These are phyloP conservation scores for Mnemiopsis leidyi DNA, from an alignment of 37 sponge, comb jelly and placozoan genomes.

Conservation along the genomic window DNA sequence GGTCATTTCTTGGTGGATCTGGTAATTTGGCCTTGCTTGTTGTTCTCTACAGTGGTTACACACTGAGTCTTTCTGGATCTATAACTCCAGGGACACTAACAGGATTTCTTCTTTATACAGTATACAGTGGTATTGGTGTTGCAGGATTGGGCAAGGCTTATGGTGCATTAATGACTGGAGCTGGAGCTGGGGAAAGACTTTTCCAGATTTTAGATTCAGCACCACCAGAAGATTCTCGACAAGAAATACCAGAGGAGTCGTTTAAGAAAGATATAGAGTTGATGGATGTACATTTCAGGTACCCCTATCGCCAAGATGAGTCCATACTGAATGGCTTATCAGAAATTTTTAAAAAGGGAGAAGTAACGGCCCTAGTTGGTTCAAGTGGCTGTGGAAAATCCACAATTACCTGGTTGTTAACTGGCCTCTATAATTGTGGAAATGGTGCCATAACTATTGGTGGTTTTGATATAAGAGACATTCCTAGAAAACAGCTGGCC, in stretches of 20 bases:
- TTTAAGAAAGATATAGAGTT: background rate
- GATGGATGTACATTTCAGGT: background rate
- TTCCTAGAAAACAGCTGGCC: slow-evolving; percentile 22
- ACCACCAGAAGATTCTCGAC: background rate
- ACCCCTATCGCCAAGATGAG: slow-evolving; percentile 46
- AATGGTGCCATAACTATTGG: slow-evolving; percentile 54
- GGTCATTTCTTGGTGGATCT: slow-evolving; percentile 66
- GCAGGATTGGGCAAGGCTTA: slow-evolving; percentile 59
- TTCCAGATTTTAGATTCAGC: slow-evolving; percentile 45
- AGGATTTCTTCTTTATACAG: slow-evolving; percentile 55
- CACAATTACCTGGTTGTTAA: slow-evolving; percentile 17
- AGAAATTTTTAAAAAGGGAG: background rate
- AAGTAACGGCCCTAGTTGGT: slow-evolving; percentile 34
- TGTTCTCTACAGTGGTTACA: slow-evolving; percentile 52
- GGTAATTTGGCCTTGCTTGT: slow-evolving; percentile 25
- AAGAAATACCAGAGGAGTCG: background rate
- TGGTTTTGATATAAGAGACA: slow-evolving; percentile 27
- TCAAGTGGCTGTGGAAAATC: slow-evolving; percentile 52
- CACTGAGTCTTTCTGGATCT: background rate
- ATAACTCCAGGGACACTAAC: slow-evolving; percentile 49
- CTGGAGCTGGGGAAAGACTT: slow-evolving; percentile 31
- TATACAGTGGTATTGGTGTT: slow-evolving; percentile 64
- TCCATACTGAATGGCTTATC: slow-evolving; percentile 41
- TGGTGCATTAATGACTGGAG: slow-evolving; percentile 42
- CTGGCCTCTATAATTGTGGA: slow-evolving; percentile 40